Evolutionary conservation across 2,113 vertebrate genomes (phyloP).

Genomic region (Sigmodon hispidus): DNA sequence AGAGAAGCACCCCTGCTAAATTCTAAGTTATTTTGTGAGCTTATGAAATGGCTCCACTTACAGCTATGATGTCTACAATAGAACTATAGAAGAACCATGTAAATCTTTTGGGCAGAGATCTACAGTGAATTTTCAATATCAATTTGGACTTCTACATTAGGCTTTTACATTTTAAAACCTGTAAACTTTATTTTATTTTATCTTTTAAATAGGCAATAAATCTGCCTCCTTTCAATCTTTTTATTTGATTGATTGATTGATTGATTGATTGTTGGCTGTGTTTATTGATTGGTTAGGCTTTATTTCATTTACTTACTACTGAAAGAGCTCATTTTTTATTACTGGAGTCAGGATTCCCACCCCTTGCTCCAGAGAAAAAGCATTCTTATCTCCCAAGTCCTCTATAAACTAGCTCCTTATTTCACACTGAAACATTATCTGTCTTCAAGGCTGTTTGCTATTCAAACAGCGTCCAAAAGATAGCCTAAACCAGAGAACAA

Average conservation of each 20-base stretch:
- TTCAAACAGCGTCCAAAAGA: not conserved
- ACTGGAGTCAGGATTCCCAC: not conserved
- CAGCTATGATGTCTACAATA: slow-evolving; percentile 8
- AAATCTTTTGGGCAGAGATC: slow-evolving; percentile 30
- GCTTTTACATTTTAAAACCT: not conserved
- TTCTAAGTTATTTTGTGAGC: not conserved
- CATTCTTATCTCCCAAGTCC: not conserved
- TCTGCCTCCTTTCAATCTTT: not conserved
- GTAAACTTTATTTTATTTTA: not conserved
- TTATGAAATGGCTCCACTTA: not conserved
- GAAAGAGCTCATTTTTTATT: not conserved
- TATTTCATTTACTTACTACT: not conserved
- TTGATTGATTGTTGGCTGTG: not conserved
- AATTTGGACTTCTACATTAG: not conserved
- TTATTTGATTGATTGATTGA: not conserved
- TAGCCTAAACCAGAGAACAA: slow-evolving; percentile 1
- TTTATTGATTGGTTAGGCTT: not conserved
- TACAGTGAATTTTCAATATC: not conserved
- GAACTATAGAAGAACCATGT: not conserved
- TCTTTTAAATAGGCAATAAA: slow-evolving; percentile 21
- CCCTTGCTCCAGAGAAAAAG: not conserved
- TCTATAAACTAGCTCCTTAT: not conserved
- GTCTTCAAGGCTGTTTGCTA: not conserved
- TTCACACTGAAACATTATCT: not conserved
- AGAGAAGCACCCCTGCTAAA: slow-evolving; percentile 14